These are phyloP conservation scores for Azorinus chamasolen DNA, from an alignment of 2,888 invertebrate species.

Conservation along the genomic window DNA sequence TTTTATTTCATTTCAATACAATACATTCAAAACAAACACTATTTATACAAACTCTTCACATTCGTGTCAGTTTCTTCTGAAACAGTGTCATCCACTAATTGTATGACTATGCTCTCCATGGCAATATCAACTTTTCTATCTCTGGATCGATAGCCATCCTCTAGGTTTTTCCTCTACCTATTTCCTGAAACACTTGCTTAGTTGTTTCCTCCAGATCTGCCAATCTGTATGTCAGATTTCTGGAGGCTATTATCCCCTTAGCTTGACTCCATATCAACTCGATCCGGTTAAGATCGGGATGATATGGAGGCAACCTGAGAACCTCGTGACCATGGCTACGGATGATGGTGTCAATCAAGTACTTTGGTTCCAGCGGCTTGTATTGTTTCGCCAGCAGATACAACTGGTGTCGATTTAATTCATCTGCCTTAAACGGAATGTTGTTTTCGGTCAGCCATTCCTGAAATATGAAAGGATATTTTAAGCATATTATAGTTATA, in stretches of 20 bases:
- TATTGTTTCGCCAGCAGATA: constrained; percentile 2
- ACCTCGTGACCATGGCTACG: constrained; percentile 27
- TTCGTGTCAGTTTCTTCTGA: too few relatives aligned
- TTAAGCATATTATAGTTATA: too few relatives aligned
- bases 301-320: constrained; percentile 34
- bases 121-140: too few relatives aligned
- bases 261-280: constrained; percentile 36
- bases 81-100: too few relatives aligned
- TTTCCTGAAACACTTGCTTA: too few relatives aligned
- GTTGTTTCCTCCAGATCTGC: too few relatives aligned
- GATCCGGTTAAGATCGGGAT: constrained; percentile 29
- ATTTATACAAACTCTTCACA: too few relatives aligned
- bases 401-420: constrained; percentile 13
- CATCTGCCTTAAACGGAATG: neutral
- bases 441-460: constrained; percentile 11
- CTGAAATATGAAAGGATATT: constrained; percentile 20
- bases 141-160: too few relatives aligned
- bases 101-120: too few relatives aligned
- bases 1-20: too few relatives aligned
- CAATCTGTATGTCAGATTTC: constrained; percentile 22
- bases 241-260: constrained; percentile 1
- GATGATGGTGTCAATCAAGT: constrained; percentile 10
- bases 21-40: too few relatives aligned
- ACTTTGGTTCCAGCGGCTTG: constrained; percentile 21
- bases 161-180: too few relatives aligned